These are phyloP conservation scores for Pseudocheirus occidentalis DNA, from an alignment of 2,797 vertebrate genomes.

Conservation along the genomic window DNA sequence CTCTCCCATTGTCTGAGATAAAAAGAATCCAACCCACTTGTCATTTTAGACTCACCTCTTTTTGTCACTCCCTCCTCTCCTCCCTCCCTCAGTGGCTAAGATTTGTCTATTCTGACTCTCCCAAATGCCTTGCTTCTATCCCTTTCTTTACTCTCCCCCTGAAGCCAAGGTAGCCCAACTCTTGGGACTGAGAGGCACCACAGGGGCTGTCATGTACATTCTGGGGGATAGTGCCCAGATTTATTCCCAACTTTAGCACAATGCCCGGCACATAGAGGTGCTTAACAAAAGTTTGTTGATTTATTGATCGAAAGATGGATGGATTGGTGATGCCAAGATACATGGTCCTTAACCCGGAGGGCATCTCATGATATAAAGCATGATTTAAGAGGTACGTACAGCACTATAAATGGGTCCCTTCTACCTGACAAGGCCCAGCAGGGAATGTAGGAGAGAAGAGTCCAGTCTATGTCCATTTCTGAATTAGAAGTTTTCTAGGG, in stretches of 20 bases:
- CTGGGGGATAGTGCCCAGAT: background rate
- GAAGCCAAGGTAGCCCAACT: background rate
- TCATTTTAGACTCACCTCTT: background rate
- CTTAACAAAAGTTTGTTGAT: background rate
- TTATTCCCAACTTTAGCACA: background rate
- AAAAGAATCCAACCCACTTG: background rate
- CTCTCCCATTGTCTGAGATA: background rate
- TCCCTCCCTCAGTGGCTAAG: background rate
- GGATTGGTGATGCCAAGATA: background rate
- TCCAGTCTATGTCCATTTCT: background rate
- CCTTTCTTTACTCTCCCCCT: background rate
- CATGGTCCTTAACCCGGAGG: background rate
- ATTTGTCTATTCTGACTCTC: background rate
- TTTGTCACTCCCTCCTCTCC: background rate
- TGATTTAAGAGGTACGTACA: background rate
- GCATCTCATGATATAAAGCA: background rate
- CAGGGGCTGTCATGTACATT: background rate
- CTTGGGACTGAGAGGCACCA: background rate
- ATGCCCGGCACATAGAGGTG: background rate
- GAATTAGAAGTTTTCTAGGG: background rate
- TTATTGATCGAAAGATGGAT: background rate
- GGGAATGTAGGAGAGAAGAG: background rate
- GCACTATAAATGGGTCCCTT: background rate
- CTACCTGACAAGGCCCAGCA: background rate
- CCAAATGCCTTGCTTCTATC: background rate